These are phyloP conservation scores for Semotilus atromaculatus DNA, from an alignment of 2,797 vertebrate species.

Conservation along the genomic window DNA sequence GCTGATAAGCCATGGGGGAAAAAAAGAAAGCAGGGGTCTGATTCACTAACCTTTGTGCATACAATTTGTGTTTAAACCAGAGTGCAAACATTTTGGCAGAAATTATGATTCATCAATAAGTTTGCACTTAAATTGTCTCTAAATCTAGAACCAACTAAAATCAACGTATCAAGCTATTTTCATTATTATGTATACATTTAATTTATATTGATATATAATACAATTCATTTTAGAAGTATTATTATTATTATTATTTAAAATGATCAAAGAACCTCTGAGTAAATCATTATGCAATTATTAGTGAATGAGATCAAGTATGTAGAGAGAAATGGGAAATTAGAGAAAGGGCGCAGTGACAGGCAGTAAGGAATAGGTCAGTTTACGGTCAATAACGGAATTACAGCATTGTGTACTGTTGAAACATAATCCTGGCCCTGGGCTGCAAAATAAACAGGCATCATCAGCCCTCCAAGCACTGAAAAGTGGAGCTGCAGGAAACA, in stretches of 20 bases:
- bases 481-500: neutral
- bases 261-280: neutral
- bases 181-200: neutral
- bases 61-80: neutral
- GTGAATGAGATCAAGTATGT: constrained; percentile 40
- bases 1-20: neutral
- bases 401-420: neutral
- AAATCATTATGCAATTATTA: neutral
- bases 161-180: neutral
- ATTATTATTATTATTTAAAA: neutral
- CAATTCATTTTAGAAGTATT: neutral
- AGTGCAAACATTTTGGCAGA: neutral
- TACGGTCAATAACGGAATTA: constrained; percentile 29
- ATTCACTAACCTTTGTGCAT: neutral
- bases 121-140: neutral
- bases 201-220: neutral
- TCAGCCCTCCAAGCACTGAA: neutral
- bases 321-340: constrained; percentile 29
- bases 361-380: constrained; percentile 11
- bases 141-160: neutral
- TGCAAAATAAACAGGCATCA: constrained; percentile 21
- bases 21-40: constrained; percentile 25
- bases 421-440: constrained; percentile 2
- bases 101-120: neutral
- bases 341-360: neutral